Conservation (phyloP, 2,888 invertebrate species). For the Hirtodrosophila confusa region DNA sequence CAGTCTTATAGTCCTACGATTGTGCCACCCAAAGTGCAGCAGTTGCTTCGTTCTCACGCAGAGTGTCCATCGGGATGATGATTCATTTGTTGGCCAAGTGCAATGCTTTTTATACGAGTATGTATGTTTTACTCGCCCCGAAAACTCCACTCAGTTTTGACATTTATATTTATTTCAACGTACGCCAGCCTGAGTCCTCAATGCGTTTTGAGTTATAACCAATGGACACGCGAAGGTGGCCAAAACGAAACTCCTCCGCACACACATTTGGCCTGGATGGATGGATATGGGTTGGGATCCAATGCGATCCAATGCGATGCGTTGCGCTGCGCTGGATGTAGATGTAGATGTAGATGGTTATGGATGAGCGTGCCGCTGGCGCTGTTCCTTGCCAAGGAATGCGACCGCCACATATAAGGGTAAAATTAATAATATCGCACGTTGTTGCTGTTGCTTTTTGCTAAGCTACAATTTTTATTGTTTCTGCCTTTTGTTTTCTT, state of each 20-base stretch:
- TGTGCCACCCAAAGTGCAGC: constrained; percentile 49
- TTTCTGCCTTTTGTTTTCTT: constrained; percentile 19
- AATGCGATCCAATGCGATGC: constrained; percentile 9
- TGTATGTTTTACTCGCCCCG: constrained; percentile 50
- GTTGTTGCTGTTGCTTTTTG: constrained; percentile 43
- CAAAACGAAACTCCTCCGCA: constrained; percentile 59
- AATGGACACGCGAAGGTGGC: constrained; percentile 77
- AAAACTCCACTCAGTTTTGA: constrained; percentile 78
- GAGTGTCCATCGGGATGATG: constrained; percentile 44
- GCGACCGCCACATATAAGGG: constrained; percentile 53
- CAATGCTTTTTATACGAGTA: constrained; percentile 22
- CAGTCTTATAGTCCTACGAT: neutral
- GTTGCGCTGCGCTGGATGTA: too few species aligned
- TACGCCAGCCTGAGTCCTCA: constrained; percentile 66
- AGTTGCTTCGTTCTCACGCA: constrained; percentile 58
- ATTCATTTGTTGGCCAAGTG: constrained; percentile 61
- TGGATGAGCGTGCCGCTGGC: constrained; percentile 51
- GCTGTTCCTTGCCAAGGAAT: constrained; percentile 47
- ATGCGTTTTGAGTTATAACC: constrained; percentile 75
- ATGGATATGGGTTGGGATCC: constrained; percentile 31
- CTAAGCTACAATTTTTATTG: constrained; percentile 43
- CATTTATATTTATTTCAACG: constrained; percentile 83
- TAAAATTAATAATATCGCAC: constrained; percentile 76
- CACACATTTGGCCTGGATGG: constrained; percentile 24
- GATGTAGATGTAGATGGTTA: constrained; percentile 25